Base-by-base conservation (phyloP, 1,140 invertebrate species). In the Polyergus mexicanus region DNA sequence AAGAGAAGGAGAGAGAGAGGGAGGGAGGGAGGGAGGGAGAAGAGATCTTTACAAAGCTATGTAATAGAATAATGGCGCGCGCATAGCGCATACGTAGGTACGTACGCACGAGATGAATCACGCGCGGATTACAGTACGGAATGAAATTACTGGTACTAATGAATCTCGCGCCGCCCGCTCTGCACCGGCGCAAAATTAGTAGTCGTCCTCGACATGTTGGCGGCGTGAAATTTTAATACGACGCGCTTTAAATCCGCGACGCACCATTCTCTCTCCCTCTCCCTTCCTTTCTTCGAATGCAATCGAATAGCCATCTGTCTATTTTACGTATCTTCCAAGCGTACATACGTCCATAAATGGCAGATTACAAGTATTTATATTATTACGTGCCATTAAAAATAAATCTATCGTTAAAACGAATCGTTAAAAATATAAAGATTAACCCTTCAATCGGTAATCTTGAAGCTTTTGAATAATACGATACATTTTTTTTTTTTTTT, bases 131-230 rank as follows among this genome's bases (percentile, higher is more conserved):
- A 76, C 81, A 84, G 69, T 84, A 84, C 81, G 81, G 60, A 83
- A 83, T 83, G 78, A 83, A 83, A 83, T 83, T 83, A 83, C 78
- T 83, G 78, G 68, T 83, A 83, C 78, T 83, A 83, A 83, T 83
- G 78, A 83, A 83, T 83, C 78, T 68, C 78, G 68, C 51, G 66
- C 66, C 66, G 76, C 75, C 62, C 62, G 41, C 74, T 16, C 56
- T 51, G 76, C 63, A 69, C 63, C 68, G 68, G 60, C 68, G 38
- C 68, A 54, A 83, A 83, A 83, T 83, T 83, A 83, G 78, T 83
- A 83, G 78, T 83, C 78, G 54, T 72, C 78, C 78, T 68, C 78
- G 78, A 60, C 76, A 68, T 47, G 78, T 83, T 72, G 68, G 78
- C 62, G 54, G 68, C 68, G 68, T 83, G 78, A 83, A 83, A 83